phyloP scores from a whole-genome alignment of 2,797 vertebrate species.

The Sebastes trivittatus region DNA sequence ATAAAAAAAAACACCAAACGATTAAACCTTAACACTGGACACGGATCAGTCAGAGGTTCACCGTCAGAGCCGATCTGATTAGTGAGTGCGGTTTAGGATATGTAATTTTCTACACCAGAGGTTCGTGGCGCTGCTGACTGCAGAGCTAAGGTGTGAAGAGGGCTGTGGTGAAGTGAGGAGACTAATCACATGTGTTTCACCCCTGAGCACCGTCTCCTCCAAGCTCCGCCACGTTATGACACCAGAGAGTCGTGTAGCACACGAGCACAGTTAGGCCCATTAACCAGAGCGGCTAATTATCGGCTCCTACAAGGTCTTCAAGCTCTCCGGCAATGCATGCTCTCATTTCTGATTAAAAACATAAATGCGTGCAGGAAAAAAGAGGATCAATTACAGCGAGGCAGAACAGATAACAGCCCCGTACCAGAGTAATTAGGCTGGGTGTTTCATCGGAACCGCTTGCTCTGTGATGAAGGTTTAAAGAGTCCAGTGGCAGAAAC shows the following conservation, averaged over 20 bases:
- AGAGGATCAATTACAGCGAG: conserved; percentile 79
- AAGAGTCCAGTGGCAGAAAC: conserved; percentile 83
- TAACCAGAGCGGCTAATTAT: conserved; percentile 95
- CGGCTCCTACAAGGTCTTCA: conserved; percentile 87
- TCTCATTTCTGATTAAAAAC: conserved; percentile 89
- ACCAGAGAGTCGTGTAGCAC: conserved; percentile 62
- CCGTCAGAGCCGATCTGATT: conserved; percentile 50
- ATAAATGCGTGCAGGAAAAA: conserved; percentile 74
- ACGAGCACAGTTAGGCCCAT: conserved; percentile 81
- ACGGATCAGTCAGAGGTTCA: conserved; percentile 46
- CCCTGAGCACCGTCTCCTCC: conserved; percentile 64
- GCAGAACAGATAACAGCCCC: conserved; percentile 77
- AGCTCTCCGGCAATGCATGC: conserved; percentile 84
- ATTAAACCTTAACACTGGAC: conserved; percentile 34
- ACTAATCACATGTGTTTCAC: conserved; percentile 68
- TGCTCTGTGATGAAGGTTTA: conserved; percentile 83
- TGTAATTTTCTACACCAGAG: conserved; percentile 57
- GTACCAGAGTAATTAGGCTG: conserved; percentile 86
- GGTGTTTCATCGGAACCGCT: conserved; percentile 82
- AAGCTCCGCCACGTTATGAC: conserved; percentile 60
- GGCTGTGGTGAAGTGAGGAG: conserved; percentile 59
- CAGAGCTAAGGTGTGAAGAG: conserved; percentile 60
- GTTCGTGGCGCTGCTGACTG: conserved; percentile 37
- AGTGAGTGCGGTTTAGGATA: conserved; percentile 44
- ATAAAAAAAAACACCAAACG: background rate